These are phyloP conservation scores for Caenorhabditis remanei DNA, from an alignment of 1,140 invertebrate species.

Conservation along the genomic window DNA sequence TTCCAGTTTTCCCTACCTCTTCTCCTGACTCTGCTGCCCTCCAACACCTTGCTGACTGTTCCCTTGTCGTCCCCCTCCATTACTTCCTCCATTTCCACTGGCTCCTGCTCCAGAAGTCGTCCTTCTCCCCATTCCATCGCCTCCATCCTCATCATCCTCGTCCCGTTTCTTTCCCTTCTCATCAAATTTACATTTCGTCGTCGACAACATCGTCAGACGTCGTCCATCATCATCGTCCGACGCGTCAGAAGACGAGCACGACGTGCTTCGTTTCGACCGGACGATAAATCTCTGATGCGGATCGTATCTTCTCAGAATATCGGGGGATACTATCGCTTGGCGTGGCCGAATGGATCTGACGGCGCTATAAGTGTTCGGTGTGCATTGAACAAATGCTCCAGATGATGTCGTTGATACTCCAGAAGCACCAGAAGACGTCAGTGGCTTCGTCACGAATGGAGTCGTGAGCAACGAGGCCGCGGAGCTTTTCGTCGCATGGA, in stretches of 20 bases:
- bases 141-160: slow-evolving; percentile 38
- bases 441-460: slow-evolving; percentile 1
- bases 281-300: slow-evolving; percentile 66
- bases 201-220: slow-evolving; percentile 49
- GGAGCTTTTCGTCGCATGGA: slow-evolving; percentile 49
- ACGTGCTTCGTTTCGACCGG: slow-evolving; percentile 68
- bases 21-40: slow-evolving; percentile 28
- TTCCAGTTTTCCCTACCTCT: background rate
- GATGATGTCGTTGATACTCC: background rate
- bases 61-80: background rate
- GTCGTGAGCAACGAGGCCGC: slow-evolving; percentile 1
- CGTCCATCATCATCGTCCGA: slow-evolving; percentile 68
- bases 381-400: background rate
- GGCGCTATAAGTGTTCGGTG: slow-evolving; percentile 62
- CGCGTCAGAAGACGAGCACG: slow-evolving; percentile 70
- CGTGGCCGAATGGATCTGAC: slow-evolving; percentile 68
- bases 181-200: slow-evolving; percentile 29
- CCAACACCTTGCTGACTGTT: background rate
- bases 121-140: background rate
- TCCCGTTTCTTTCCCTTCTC: background rate
- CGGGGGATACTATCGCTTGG: slow-evolving; percentile 71
- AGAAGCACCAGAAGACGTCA: background rate
- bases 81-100: background rate
- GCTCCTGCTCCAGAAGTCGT: background rate
- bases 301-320: slow-evolving; percentile 67